These are phyloP conservation scores for Anableps anableps DNA, from an alignment of 2,797 vertebrate genomes.

Conservation along the genomic window DNA sequence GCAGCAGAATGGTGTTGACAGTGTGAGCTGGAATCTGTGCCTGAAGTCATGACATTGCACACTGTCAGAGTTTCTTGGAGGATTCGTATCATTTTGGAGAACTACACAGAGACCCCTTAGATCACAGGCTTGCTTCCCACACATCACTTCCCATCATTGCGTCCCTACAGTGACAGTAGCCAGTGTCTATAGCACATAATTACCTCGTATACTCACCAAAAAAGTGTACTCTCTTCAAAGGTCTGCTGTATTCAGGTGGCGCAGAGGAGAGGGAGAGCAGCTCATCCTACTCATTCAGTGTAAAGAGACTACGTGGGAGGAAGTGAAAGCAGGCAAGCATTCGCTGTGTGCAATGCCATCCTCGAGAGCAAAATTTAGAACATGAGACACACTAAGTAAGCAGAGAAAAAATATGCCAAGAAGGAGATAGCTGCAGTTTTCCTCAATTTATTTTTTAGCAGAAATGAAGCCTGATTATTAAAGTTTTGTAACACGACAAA, in stretches of 20 bases:
- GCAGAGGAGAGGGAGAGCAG: slow-evolving; percentile 57
- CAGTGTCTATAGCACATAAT: slow-evolving; percentile 22
- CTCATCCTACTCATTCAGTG: slow-evolving; percentile 74
- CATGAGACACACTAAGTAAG: slow-evolving; percentile 54
- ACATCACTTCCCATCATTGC: slow-evolving; percentile 10
- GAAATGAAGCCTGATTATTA: slow-evolving; percentile 15
- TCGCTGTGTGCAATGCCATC: slow-evolving; percentile 68
- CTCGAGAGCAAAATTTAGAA: slow-evolving; percentile 66
- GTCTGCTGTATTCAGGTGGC: slow-evolving; percentile 57
- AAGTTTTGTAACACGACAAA: background rate
- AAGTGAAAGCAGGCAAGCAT: slow-evolving; percentile 72
- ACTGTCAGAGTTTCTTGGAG: slow-evolving; percentile 12
- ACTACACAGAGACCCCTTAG: slow-evolving; percentile 8
- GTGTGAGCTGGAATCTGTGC: slow-evolving; percentile 4
- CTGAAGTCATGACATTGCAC: slow-evolving; percentile 12
- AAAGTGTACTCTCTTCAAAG: slow-evolving; percentile 25
- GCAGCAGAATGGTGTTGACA: slow-evolving; percentile 12
- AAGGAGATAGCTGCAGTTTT: slow-evolving; percentile 40
- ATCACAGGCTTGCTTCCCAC: slow-evolving; percentile 7
- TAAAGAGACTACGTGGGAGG: slow-evolving; percentile 74
- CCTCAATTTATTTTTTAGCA: slow-evolving; percentile 31
- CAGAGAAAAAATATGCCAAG: slow-evolving; percentile 56
- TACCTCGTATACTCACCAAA: slow-evolving; percentile 23
- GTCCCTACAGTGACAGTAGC: slow-evolving; percentile 22
- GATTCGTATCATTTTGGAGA: slow-evolving; percentile 21